A percentile compares a stretch with the other conserved stretches of the same genome.
Conservation (phyloP, 2,113 vertebrate species). For the Galemys pyrenaicus region DNA sequence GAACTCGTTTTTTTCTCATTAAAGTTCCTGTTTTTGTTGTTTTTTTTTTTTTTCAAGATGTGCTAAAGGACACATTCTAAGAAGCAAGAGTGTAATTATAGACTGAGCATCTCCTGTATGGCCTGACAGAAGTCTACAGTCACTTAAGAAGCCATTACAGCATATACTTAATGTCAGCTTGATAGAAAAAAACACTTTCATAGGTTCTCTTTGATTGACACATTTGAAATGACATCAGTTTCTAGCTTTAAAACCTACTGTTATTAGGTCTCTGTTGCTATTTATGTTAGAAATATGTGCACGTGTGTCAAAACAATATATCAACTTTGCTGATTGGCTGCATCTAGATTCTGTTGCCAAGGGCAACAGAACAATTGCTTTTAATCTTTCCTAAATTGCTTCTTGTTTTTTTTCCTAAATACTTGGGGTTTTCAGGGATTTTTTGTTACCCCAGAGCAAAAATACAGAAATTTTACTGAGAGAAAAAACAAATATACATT, state of each 20-base stretch:
- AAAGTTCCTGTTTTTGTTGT: no score
- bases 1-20: slow-evolving; percentile 79
- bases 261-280: slow-evolving; percentile 92
- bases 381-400: slow-evolving; percentile 90
- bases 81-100: slow-evolving; percentile 85
- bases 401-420: slow-evolving; percentile 73
- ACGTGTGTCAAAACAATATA: slow-evolving; percentile 89
- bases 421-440: slow-evolving; percentile 55
- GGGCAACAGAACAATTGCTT: slow-evolving; percentile 90
- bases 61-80: slow-evolving; percentile 80
- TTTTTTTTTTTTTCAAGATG: slow-evolving; percentile 69
- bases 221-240: slow-evolving; percentile 88
- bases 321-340: slow-evolving; percentile 89
- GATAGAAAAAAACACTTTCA: slow-evolving; percentile 86
- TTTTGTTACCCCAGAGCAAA: slow-evolving; percentile 56
- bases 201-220: slow-evolving; percentile 86
- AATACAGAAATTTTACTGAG: slow-evolving; percentile 60
- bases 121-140: slow-evolving; percentile 87
- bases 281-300: slow-evolving; percentile 90
- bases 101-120: slow-evolving; percentile 84
- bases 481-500: slow-evolving; percentile 53
- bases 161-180: slow-evolving; percentile 88
- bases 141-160: slow-evolving; percentile 84
- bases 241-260: slow-evolving; percentile 88
- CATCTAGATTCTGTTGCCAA: slow-evolving; percentile 86